These are phyloP conservation scores for Dermolepida albohirtum DNA, from an alignment of 2,888 invertebrate genomes.

Conservation along the genomic window DNA sequence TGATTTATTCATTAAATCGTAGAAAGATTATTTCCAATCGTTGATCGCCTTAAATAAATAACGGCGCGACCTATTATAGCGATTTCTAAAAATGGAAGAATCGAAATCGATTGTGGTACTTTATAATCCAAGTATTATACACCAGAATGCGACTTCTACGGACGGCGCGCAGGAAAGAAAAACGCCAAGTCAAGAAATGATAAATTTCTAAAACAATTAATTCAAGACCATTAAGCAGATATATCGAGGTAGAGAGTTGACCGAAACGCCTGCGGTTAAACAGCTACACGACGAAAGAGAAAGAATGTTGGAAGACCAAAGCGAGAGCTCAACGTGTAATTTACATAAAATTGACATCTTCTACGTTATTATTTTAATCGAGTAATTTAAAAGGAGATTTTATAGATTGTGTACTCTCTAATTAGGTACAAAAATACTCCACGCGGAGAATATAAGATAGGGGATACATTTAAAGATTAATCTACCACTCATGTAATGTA, in stretches of 20 bases:
- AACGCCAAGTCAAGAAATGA: constrained; percentile 16
- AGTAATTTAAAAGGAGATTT: constrained; percentile 37
- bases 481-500: constrained; percentile 6
- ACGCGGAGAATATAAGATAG: constrained; percentile 12
- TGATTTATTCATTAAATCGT: too few relatives aligned
- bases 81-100: too few relatives aligned
- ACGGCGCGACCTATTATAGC: too few relatives aligned
- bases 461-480: constrained; percentile 24
- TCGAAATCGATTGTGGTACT: not conserved
- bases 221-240: constrained; percentile 5
- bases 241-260: constrained; percentile 21
- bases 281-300: not conserved
- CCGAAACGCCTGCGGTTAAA: not conserved
- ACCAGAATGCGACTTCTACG: not conserved
- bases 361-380: constrained; percentile 37
- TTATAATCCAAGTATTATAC: not conserved
- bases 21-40: too few relatives aligned
- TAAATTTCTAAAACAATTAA: constrained; percentile 22
- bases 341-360: constrained; percentile 39
- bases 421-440: constrained; percentile 32
- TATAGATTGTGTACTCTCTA: constrained; percentile 36
- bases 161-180: not conserved
- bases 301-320: not conserved
- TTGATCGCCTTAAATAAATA: too few relatives aligned
- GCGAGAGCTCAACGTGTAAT: constrained; percentile 27